Conservation (phyloP, 2,888 invertebrate genomes). For the Sinohyriopsis cumingii region DNA sequence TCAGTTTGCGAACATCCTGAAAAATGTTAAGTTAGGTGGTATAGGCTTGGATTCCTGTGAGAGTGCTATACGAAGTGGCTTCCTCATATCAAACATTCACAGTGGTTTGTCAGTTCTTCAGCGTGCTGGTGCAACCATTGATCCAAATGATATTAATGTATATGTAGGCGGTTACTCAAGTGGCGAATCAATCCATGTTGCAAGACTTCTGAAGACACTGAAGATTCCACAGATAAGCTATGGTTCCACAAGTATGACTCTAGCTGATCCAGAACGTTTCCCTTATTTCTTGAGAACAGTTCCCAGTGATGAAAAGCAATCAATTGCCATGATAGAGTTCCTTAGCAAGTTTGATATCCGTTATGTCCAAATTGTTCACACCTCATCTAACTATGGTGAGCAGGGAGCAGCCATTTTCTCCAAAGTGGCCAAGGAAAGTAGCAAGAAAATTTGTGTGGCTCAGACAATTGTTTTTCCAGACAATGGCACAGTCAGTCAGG, state of each 20-base stretch:
- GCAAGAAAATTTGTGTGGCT: constrained; percentile 58
- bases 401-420: constrained; percentile 48
- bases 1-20: constrained; percentile 55
- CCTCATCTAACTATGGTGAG: constrained; percentile 54
- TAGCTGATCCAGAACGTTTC: constrained; percentile 51
- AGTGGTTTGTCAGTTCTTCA: constrained; percentile 47
- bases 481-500: constrained; percentile 43
- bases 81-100: constrained; percentile 65
- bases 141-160: constrained; percentile 55
- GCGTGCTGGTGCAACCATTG: constrained; percentile 42
- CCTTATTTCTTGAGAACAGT: constrained; percentile 64
- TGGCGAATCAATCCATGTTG: constrained; percentile 54
- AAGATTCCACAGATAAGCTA: constrained; percentile 63
- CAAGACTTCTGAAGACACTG: constrained; percentile 56
- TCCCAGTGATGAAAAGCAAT: constrained; percentile 61
- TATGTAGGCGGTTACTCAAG: constrained; percentile 62
- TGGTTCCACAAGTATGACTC: constrained; percentile 48
- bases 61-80: constrained; percentile 57
- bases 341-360: constrained; percentile 68
- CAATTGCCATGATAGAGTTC: constrained; percentile 65
- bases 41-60: constrained; percentile 64
- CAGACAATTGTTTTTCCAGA: constrained; percentile 57
- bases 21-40: constrained; percentile 60
- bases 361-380: constrained; percentile 69
- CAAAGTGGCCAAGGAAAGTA: constrained; percentile 30